Conservation (phyloP, 2,797 vertebrate genomes). For the Lindbergichthys nudifrons region DNA sequence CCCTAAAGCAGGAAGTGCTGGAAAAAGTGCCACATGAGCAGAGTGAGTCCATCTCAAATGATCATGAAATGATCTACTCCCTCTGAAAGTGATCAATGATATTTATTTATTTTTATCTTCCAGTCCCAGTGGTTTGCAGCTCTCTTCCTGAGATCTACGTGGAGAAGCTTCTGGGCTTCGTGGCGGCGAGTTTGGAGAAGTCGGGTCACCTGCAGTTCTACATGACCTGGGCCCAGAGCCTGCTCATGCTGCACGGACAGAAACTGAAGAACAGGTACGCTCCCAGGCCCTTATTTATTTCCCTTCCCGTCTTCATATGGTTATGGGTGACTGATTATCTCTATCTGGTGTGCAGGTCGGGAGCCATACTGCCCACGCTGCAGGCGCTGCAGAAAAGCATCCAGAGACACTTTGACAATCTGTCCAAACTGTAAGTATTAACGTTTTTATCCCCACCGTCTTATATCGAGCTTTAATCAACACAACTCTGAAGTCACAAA, state of each 20-base stretch:
- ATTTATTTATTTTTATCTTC: conserved; percentile 13
- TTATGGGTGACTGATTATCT: not conserved
- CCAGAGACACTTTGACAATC: conserved; percentile 88
- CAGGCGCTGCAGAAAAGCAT: conserved; percentile 94
- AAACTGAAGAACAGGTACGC: conserved; percentile 92
- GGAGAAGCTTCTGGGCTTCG: conserved; percentile 91
- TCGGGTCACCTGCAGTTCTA: conserved; percentile 95
- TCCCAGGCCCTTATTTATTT: too few species aligned
- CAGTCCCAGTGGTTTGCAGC: conserved; percentile 90
- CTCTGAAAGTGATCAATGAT: not conserved
- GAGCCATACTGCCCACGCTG: conserved; percentile 88
- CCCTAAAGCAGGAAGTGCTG: conserved; percentile 90
- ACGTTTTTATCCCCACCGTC: not conserved
- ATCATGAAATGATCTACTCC: not conserved
- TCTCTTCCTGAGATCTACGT: conserved; percentile 93
- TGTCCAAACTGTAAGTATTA: conserved; percentile 91
- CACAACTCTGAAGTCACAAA: too few species aligned
- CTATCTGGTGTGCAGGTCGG: conserved; percentile 79
- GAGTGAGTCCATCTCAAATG: conserved; percentile 75
- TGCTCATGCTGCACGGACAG: conserved; percentile 92
- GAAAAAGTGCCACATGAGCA: conserved; percentile 90
- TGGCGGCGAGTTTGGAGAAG: conserved; percentile 89
- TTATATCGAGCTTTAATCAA: not conserved
- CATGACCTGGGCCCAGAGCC: conserved; percentile 89
- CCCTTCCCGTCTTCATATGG: not conserved